A percentile compares a stretch with the other conserved stretches of the same genome.
Conservation (phyloP, 1,140 invertebrate genomes). For the Whitmania pigra region DNA sequence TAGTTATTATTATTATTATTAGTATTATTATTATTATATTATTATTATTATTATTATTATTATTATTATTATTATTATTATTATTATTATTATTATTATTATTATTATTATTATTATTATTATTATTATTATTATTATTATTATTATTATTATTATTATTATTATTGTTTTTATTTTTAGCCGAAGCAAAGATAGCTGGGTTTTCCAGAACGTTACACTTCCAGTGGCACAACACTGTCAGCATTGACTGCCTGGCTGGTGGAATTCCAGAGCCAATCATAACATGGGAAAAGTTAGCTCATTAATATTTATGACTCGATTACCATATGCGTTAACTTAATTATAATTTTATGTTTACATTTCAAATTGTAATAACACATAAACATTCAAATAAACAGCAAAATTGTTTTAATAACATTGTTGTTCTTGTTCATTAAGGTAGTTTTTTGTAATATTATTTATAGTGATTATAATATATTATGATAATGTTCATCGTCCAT, state of each 20-base stretch:
- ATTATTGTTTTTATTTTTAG: constrained; percentile 26
- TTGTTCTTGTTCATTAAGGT: no score
- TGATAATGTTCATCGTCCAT: no score
- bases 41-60: no score
- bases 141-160: neutral
- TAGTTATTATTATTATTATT: neutral
- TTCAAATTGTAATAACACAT: no score
- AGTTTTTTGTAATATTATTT: no score
- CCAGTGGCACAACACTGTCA: constrained; percentile 57
- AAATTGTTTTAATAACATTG: no score
- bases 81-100: neutral
- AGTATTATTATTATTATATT: neutral
- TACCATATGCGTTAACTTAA: neutral
- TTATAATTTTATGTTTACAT: no score
- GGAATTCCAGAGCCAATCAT: constrained; percentile 75
- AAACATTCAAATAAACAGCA: no score
- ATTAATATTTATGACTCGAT: constrained; percentile 1
- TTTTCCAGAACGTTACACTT: constrained; percentile 32
- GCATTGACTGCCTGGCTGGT: constrained; percentile 75
- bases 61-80: no score
- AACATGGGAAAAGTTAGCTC: constrained; percentile 49
- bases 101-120: constrained; percentile 21
- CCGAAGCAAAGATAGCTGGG: constrained; percentile 35
- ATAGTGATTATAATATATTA: no score
- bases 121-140: no score